Conservation (phyloP, 2,113 vertebrate species). For the Carassius carassius region DNA sequence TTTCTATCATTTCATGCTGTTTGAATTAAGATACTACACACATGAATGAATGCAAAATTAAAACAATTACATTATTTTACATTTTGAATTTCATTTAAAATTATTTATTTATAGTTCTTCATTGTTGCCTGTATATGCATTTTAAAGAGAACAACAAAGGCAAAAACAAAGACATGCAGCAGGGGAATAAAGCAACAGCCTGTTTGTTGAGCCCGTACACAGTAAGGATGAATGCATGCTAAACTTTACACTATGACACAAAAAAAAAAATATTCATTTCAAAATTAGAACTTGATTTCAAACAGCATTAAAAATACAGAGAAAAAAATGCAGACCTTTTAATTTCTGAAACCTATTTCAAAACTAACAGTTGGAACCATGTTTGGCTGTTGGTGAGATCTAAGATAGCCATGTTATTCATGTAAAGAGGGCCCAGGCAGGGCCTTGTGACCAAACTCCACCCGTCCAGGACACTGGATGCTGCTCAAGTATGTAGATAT, state of each 20-base stretch:
- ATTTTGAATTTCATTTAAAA: no score
- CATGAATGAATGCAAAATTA: no score
- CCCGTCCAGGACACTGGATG: conserved; percentile 51
- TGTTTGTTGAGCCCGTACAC: no score
- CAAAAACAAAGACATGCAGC: not conserved
- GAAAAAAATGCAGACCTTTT: not conserved
- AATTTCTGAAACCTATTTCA: not conserved
- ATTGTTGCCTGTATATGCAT: no score
- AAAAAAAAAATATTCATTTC: no score
- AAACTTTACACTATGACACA: not conserved
- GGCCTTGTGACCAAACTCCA: conserved; percentile 2
- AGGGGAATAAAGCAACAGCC: not conserved
- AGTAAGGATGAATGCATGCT: not conserved
- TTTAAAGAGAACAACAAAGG: conserved; percentile 26
- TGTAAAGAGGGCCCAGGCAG: not conserved
- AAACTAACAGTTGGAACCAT: not conserved
- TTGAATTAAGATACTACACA: no score
- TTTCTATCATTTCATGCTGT: no score
- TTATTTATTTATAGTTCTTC: no score
- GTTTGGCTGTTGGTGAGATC: not conserved
- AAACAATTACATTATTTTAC: no score
- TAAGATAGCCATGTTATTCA: not conserved
- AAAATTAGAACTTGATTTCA: not conserved
- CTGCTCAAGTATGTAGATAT: conserved; percentile 58
- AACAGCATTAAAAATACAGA: no score